These are phyloP conservation scores for Sialia sialis DNA, from an alignment of 2,113 vertebrate genomes.

Conservation along the genomic window DNA sequence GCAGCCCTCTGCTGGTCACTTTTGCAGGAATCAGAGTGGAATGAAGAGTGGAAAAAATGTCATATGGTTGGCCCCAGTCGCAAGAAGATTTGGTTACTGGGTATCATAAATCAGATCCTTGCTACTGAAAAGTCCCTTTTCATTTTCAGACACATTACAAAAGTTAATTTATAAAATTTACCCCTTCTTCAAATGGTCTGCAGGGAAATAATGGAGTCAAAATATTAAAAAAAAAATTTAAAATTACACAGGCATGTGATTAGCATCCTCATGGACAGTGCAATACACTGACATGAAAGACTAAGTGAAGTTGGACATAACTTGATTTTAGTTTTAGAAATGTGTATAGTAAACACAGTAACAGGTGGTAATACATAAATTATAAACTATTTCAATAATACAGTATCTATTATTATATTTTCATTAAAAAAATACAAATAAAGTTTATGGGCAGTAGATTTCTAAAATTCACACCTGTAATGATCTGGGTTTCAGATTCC, in stretches of 20 bases:
- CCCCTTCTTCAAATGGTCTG: not conserved
- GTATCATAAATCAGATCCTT: not conserved
- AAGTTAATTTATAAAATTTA: not conserved
- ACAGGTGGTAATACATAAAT: not conserved
- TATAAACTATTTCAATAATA: not conserved
- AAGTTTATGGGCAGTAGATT: not conserved
- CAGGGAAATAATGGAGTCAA: not conserved
- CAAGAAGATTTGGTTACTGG: not conserved
- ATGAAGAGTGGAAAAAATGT: not conserved
- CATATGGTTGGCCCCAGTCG: not conserved
- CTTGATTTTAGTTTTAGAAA: not conserved
- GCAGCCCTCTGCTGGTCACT: slow-evolving; percentile 38
- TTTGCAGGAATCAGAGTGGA: not conserved
- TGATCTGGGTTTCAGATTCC: not conserved
- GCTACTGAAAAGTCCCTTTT: not conserved
- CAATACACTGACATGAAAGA: not conserved
- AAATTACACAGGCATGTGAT: not conserved
- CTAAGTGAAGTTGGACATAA: not conserved
- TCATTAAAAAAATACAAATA: not conserved
- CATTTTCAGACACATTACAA: not conserved
- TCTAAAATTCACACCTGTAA: not conserved
- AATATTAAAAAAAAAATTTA: not conserved
- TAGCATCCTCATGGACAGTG: not conserved
- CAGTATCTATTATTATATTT: not conserved
- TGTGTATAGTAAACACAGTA: not conserved